phyloP scores from a whole-genome alignment of 2,797 vertebrate genomes.

The Decapterus maruadsi region DNA sequence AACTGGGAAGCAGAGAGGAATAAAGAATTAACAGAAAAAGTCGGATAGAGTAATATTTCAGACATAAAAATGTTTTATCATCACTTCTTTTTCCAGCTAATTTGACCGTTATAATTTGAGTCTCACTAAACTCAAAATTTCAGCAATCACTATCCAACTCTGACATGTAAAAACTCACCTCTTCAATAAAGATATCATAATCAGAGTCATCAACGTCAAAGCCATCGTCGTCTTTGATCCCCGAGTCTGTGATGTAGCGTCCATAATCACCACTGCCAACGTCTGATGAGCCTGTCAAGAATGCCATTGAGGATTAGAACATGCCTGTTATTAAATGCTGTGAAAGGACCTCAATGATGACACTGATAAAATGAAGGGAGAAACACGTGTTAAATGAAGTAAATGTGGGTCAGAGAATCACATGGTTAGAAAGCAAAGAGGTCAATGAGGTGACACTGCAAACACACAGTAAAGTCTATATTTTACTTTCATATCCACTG shows the following conservation, averaged over 20 bases:
- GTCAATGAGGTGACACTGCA: background rate
- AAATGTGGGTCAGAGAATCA: background rate
- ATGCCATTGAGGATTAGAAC: background rate
- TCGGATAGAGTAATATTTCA: background rate
- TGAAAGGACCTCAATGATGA: background rate
- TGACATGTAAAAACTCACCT: slow-evolving; percentile 81
- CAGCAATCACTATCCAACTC: background rate
- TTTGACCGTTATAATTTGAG: background rate
- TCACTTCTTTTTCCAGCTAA: background rate
- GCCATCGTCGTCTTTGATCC: slow-evolving; percentile 85
- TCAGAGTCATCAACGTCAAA: slow-evolving; percentile 91
- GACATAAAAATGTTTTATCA: background rate
- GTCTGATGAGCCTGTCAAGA: slow-evolving; percentile 85
- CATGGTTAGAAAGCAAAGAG: background rate
- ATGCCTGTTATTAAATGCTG: background rate
- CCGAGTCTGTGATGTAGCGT: slow-evolving; percentile 82
- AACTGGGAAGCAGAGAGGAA: slow-evolving; percentile 76
- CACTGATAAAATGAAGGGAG: background rate
- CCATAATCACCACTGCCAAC: slow-evolving; percentile 89
- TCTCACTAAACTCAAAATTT: background rate
- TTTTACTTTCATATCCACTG: background rate
- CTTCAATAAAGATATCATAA: slow-evolving; percentile 93
- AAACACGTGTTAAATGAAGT: background rate
- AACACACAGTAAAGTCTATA: background rate
- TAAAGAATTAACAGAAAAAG: background rate